These are phyloP conservation scores for Trichonephila clavata DNA, from an alignment of 1,140 invertebrate genomes.

Conservation along the genomic window DNA sequence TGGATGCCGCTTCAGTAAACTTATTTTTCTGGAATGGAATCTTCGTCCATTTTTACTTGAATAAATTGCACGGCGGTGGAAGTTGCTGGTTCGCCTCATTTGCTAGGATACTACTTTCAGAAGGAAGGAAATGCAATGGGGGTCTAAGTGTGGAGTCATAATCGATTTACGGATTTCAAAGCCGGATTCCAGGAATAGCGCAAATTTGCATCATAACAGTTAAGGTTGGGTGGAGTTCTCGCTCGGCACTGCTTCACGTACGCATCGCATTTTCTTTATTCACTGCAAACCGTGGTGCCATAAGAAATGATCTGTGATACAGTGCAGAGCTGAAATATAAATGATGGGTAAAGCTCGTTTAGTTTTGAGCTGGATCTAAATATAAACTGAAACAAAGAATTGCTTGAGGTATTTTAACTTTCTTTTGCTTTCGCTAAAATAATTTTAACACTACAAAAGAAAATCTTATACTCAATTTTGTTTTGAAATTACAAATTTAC, in stretches of 20 bases:
- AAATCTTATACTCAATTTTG: too few species aligned
- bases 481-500: too few species aligned
- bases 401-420: too few species aligned
- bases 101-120: background rate
- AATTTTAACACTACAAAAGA: too few species aligned
- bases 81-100: background rate
- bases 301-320: background rate
- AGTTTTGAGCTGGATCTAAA: too few species aligned
- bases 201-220: constrained; percentile 34
- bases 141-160: constrained; percentile 7
- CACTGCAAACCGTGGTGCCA: background rate
- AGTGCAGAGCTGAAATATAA: background rate
- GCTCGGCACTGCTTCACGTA: background rate
- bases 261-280: background rate
- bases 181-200: constrained; percentile 1
- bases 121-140: background rate
- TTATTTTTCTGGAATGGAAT: background rate
- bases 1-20: background rate
- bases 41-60: constrained; percentile 9
- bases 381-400: too few species aligned
- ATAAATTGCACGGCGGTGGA: background rate
- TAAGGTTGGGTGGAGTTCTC: background rate
- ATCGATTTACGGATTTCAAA: constrained; percentile 31
- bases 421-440: too few species aligned
- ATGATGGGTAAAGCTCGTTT: background rate